These are phyloP conservation scores for Dendroctonus ponderosae DNA, from an alignment of 1,140 invertebrate species.

Conservation along the genomic window DNA sequence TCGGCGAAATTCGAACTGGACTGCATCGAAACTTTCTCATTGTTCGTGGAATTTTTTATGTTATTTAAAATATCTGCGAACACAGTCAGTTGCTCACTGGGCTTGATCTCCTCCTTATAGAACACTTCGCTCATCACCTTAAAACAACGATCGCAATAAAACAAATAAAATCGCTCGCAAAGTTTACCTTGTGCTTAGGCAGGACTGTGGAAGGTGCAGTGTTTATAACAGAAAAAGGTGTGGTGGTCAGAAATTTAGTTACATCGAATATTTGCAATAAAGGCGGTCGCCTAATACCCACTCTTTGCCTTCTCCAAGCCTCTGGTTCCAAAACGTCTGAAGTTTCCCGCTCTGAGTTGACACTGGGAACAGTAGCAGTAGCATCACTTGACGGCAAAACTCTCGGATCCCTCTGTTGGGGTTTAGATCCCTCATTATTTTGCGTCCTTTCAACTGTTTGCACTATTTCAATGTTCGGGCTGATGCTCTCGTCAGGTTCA, in stretches of 20 bases:
- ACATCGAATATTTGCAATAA: conserved; percentile 38
- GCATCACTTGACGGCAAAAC: too few species aligned
- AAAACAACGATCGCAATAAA: conserved; percentile 4
- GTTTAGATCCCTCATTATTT: too few species aligned
- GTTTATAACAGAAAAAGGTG: conserved; percentile 33
- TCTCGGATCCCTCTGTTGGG: too few species aligned
- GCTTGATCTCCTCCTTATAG: conserved; percentile 50
- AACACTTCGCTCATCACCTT: conserved; percentile 45
- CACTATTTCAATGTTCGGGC: too few species aligned
- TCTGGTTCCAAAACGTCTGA: conserved; percentile 17
- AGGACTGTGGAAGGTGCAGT: conserved; percentile 33
- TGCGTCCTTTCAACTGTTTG: too few species aligned
- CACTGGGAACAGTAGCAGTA: too few species aligned
- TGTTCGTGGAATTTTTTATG: conserved; percentile 39
- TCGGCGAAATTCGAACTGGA: conserved; percentile 18
- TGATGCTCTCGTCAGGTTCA: too few species aligned
- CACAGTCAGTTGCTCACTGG: conserved; percentile 48
- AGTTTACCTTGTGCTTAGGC: conserved; percentile 36
- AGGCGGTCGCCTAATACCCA: conserved; percentile 16
- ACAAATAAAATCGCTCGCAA: not conserved
- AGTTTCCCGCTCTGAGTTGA: too few species aligned
- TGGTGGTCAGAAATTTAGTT: conserved; percentile 34
- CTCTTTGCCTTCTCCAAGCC: conserved; percentile 25
- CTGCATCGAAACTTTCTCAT: conserved; percentile 8
- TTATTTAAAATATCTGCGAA: conserved; percentile 49